Percentiles rank a stretch among this genome's conserved stretches.
Conservation (phyloP, 1,140 invertebrate genomes). For the Macrocentrus cingulum region DNA sequence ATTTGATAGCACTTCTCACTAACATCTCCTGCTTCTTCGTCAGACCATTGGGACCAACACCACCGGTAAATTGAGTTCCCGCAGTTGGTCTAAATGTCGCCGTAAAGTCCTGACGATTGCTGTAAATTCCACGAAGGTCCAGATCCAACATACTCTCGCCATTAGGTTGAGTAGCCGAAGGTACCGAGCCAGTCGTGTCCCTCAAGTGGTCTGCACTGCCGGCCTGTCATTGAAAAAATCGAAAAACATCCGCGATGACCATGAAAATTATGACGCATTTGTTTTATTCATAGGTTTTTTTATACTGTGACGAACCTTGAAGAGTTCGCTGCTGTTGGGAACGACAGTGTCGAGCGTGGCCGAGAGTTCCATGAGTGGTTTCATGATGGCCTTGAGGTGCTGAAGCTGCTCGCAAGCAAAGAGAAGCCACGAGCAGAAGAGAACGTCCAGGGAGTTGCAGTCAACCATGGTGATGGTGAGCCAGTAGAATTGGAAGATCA, state of each 20-base stretch:
- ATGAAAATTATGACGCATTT: no score
- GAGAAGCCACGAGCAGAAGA: slow-evolving; percentile 81
- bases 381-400: slow-evolving; percentile 82
- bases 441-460: slow-evolving; percentile 71
- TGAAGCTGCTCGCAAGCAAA: slow-evolving; percentile 82
- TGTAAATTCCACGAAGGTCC: slow-evolving; percentile 74
- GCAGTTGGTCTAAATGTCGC: slow-evolving; percentile 70
- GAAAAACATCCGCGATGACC: neutral
- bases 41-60: slow-evolving; percentile 71
- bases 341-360: slow-evolving; percentile 77
- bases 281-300: no score
- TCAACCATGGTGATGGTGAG: slow-evolving; percentile 70
- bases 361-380: slow-evolving; percentile 80
- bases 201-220: slow-evolving; percentile 49
- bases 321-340: slow-evolving; percentile 76
- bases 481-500: slow-evolving; percentile 76
- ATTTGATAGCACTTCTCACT: slow-evolving; percentile 80
- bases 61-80: slow-evolving; percentile 63
- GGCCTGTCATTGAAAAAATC: slow-evolving; percentile 29
- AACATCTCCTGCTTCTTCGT: slow-evolving; percentile 80
- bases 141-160: slow-evolving; percentile 59
- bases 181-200: slow-evolving; percentile 34
- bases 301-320: slow-evolving; percentile 60
- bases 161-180: slow-evolving; percentile 32
- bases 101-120: slow-evolving; percentile 73